These are phyloP conservation scores for Etheostoma nigrum DNA, from an alignment of 2,797 vertebrate genomes.

Conservation along the genomic window DNA sequence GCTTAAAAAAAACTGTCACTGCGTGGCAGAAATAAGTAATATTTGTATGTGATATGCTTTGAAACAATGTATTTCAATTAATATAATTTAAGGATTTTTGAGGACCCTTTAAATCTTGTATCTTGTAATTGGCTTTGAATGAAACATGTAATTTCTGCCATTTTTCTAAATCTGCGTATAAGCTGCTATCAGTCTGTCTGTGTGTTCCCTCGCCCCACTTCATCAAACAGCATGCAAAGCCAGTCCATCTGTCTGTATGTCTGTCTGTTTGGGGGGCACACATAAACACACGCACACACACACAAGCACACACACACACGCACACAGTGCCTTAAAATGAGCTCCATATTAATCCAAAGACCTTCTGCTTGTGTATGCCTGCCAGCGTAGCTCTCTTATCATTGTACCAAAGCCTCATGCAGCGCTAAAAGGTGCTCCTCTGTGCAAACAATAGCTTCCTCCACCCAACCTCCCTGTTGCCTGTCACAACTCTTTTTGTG, in stretches of 20 bases:
- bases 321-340: slow-evolving; percentile 60
- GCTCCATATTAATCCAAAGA: slow-evolving; percentile 69
- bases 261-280: slow-evolving; percentile 35
- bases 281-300: slow-evolving; percentile 32
- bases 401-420: slow-evolving; percentile 58
- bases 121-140: background rate
- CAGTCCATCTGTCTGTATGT: slow-evolving; percentile 69
- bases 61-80: background rate
- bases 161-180: slow-evolving; percentile 16
- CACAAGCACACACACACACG: slow-evolving; percentile 17
- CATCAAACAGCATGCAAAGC: slow-evolving; percentile 64
- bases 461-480: slow-evolving; percentile 35
- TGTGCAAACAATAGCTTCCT: slow-evolving; percentile 64
- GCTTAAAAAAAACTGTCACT: background rate
- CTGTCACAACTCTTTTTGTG: slow-evolving; percentile 47
- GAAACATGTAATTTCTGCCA: slow-evolving; percentile 19
- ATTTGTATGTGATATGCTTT: background rate
- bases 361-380: slow-evolving; percentile 67
- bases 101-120: background rate
- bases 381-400: slow-evolving; percentile 69
- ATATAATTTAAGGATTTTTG: background rate
- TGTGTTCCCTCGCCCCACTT: slow-evolving; percentile 34
- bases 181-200: slow-evolving; percentile 22
- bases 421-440: slow-evolving; percentile 65
- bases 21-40: background rate